A percentile compares a stretch with the other conserved stretches of the same genome.
These are phyloP conservation scores for Calyptomena viridis DNA, from an alignment of 2,113 vertebrate genomes.

Conservation along the genomic window DNA sequence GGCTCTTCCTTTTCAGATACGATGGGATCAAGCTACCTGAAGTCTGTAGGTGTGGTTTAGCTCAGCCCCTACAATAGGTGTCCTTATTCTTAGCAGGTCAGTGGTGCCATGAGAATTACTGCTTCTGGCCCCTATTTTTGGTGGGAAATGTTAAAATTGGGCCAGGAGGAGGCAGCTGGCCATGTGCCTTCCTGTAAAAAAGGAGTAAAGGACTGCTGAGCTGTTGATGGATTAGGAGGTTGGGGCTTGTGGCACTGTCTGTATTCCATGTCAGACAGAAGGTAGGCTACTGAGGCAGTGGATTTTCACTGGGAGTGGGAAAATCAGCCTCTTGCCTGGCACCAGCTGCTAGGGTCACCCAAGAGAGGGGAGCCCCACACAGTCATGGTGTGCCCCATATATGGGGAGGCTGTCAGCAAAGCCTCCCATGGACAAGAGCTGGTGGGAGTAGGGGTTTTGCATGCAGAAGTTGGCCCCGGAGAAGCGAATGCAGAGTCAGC, in stretches of 20 bases:
- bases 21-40: neutral
- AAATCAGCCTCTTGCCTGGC: neutral
- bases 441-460: neutral
- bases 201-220: neutral
- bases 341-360: neutral
- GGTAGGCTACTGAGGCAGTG: neutral
- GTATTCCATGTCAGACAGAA: neutral
- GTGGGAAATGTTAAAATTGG: neutral
- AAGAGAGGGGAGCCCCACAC: neutral
- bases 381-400: rapidly evolving
- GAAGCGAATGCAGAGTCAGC: neutral
- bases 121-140: neutral
- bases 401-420: neutral
- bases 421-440: neutral
- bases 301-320: neutral
- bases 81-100: neutral
- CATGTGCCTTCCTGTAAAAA: neutral
- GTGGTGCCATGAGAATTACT: neutral
- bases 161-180: neutral
- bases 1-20: neutral
- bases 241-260: neutral
- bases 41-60: neutral
- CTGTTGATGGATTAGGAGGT: neutral
- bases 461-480: neutral
- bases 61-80: neutral